phyloP scores from a whole-genome alignment of 2,797 vertebrate genomes.

The Rhabdomys pumilio region DNA sequence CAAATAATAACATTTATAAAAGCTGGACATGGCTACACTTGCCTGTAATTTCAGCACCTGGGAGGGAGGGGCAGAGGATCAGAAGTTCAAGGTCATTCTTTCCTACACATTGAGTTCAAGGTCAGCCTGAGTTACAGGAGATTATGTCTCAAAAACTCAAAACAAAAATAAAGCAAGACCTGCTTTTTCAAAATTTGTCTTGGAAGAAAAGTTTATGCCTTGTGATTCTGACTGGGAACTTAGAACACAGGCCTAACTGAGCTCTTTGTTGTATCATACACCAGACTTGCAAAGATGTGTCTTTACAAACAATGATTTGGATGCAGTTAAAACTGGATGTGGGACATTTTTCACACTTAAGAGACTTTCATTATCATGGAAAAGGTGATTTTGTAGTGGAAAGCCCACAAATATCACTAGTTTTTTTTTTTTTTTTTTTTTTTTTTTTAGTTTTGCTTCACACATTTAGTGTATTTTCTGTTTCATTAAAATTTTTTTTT shows the following conservation, averaged over 20 bases:
- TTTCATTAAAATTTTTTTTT: background rate
- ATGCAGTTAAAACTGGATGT: background rate
- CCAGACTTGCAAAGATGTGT: background rate
- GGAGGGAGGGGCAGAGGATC: background rate
- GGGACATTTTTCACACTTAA: background rate
- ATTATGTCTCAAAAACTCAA: background rate
- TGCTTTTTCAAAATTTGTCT: background rate
- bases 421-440: background rate
- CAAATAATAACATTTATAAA: background rate
- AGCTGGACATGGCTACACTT: background rate
- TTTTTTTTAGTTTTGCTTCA: background rate
- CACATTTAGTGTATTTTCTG: background rate
- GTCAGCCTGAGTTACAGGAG: background rate
- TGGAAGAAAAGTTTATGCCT: background rate
- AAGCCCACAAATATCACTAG: background rate
- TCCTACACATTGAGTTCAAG: background rate
- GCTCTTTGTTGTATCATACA: background rate
- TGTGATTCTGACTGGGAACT: background rate
- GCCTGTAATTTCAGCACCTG: background rate
- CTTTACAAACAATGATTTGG: background rate
- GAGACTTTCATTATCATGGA: conserved; percentile 17
- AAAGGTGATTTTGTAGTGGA: background rate
- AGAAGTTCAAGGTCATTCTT: background rate
- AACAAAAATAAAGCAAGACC: background rate
- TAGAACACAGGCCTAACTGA: background rate